Evolutionary conservation across 2,113 vertebrate species (phyloP).

Genomic region (Phylloscopus whistleri): DNA sequence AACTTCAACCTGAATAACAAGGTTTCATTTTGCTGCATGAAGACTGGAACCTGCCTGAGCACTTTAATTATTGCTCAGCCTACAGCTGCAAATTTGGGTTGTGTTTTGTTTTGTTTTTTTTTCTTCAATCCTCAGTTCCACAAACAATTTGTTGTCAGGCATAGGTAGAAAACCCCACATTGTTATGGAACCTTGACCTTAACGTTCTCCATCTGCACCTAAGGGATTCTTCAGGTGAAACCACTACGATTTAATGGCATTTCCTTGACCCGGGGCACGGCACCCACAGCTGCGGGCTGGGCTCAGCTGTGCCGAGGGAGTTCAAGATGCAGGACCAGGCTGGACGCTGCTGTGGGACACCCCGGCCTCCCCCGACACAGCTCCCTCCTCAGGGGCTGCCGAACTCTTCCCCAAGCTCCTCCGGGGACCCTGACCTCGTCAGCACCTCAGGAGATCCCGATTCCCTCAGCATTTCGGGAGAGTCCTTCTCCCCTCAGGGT

Average conservation of each 20-base stretch:
- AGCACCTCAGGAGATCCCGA: background rate
- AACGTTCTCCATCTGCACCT: rapidly evolving
- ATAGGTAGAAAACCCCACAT: background rate
- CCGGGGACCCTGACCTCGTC: background rate
- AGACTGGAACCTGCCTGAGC: background rate
- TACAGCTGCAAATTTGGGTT: background rate
- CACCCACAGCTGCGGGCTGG: background rate
- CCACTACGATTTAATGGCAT: too few species aligned
- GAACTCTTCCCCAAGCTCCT: background rate
- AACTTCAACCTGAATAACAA: background rate
- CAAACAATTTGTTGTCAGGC: too few species aligned
- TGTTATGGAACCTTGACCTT: rapidly evolving
- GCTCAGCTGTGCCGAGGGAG: background rate
- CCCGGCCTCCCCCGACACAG: background rate
- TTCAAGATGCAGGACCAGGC: rapidly evolving
- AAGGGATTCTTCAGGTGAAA: background rate
- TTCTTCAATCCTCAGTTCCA: background rate
- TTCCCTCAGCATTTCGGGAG: background rate
- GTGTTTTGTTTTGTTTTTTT: too few species aligned
- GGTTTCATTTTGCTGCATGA: background rate
- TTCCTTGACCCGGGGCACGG: rapidly evolving
- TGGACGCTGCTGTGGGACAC: background rate
- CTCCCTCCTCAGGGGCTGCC: background rate
- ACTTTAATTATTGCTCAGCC: background rate
- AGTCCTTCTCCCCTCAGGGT: background rate